These are phyloP conservation scores for Cydia amplana DNA, from an alignment of 1,140 invertebrate species.

Conservation along the genomic window DNA sequence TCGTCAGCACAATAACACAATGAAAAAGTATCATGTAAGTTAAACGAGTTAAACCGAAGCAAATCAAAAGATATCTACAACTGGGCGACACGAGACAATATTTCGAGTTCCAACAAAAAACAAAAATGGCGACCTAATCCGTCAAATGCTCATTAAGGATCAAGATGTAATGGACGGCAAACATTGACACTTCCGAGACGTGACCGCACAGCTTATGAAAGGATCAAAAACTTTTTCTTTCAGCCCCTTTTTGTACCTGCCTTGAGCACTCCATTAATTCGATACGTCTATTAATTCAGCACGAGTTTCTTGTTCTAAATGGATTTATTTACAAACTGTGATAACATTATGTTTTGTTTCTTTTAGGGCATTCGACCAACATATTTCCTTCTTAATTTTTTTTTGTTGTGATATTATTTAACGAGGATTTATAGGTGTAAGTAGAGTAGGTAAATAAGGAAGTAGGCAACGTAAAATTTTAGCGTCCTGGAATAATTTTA, in stretches of 20 bases:
- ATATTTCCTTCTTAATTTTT: neutral
- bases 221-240: conserved; percentile 62
- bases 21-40: no score
- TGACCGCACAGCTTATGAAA: conserved; percentile 47
- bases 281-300: conserved; percentile 25
- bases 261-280: conserved; percentile 12
- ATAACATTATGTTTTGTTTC: neutral
- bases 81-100: neutral
- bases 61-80: no score
- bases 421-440: no score
- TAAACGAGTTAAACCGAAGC: no score
- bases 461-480: no score
- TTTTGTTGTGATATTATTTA: neutral
- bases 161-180: conserved; percentile 64
- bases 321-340: neutral
- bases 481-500: no score
- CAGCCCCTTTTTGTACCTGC: conserved; percentile 28
- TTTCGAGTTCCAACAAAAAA: neutral
- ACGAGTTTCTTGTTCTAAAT: conserved; percentile 5
- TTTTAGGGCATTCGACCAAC: neutral
- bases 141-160: conserved; percentile 49
- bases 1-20: no score
- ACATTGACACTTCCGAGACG: conserved; percentile 54
- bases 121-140: conserved; percentile 40
- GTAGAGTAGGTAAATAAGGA: no score